Percentiles rank a stretch among this genome's conserved stretches.
Evolutionary conservation across 1,140 invertebrate species (phyloP).

Genomic region (Grapholita molesta): DNA sequence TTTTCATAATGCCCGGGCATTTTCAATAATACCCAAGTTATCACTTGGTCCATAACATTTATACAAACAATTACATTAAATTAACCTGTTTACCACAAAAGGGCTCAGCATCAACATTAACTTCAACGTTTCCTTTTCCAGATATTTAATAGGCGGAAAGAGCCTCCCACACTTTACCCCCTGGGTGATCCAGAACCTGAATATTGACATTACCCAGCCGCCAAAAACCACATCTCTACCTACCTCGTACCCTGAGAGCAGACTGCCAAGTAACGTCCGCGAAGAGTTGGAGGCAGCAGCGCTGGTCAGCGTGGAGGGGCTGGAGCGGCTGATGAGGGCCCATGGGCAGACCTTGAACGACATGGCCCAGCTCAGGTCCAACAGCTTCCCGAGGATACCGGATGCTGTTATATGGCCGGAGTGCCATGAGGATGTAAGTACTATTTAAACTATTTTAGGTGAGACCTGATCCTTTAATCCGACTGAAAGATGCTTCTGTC

Average conservation of each 20-base stretch:
- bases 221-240: constrained; percentile 76
- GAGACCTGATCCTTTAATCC: no score
- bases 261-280: constrained; percentile 39
- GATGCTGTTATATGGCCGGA: constrained; percentile 96
- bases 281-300: constrained; percentile 84
- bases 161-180: constrained; percentile 88
- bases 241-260: constrained; percentile 73
- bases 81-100: no score
- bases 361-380: constrained; percentile 87
- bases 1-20: no score
- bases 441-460: no score
- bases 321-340: constrained; percentile 93
- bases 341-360: constrained; percentile 98
- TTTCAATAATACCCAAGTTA: no score
- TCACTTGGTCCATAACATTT: no score
- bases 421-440: constrained; percentile 86
- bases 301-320: constrained; percentile 85
- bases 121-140: constrained; percentile 59
- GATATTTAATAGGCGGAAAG: constrained; percentile 90
- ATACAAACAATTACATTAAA: no score
- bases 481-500: no score
- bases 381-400: constrained; percentile 90
- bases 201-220: constrained; percentile 67
- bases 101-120: background rate
- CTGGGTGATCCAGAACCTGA: constrained; percentile 89